A percentile compares a stretch with the other conserved stretches of the same genome.
Conservation (phyloP, 1,140 invertebrate species). For the Drosophila ogumai region DNA sequence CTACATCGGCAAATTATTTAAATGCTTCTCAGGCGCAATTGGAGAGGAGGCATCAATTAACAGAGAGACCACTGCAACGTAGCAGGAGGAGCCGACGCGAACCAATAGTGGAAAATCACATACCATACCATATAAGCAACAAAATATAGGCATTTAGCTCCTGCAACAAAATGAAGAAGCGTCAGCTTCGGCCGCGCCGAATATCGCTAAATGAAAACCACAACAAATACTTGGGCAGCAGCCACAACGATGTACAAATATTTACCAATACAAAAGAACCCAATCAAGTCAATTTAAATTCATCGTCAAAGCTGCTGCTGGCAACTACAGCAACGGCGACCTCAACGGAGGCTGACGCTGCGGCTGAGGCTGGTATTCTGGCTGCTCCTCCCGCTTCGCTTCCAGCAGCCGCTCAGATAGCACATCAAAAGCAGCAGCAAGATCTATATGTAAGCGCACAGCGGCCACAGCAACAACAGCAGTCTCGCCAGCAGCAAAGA, state of each 20-base stretch:
- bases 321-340: slow-evolving; percentile 43
- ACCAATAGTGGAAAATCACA: slow-evolving; percentile 25
- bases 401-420: slow-evolving; percentile 34
- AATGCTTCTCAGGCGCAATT: slow-evolving; percentile 67
- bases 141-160: slow-evolving; percentile 22
- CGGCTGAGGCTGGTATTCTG: slow-evolving; percentile 2
- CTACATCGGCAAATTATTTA: slow-evolving; percentile 68
- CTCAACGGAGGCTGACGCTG: slow-evolving; percentile 51
- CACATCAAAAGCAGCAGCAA: slow-evolving; percentile 22
- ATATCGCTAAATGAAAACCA: slow-evolving; percentile 73
- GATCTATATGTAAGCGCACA: too few species aligned
- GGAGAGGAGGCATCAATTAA: slow-evolving; percentile 66
- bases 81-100: slow-evolving; percentile 8
- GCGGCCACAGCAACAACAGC: slow-evolving; percentile 9
- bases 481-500: slow-evolving; percentile 6
- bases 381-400: slow-evolving; percentile 20
- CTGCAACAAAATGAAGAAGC: slow-evolving; percentile 72
- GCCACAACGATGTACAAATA: slow-evolving; percentile 73
- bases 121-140: slow-evolving; percentile 4
- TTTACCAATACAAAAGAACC: slow-evolving; percentile 80
- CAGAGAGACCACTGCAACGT: slow-evolving; percentile 39
- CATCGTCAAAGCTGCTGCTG: slow-evolving; percentile 62
- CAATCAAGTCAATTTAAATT: slow-evolving; percentile 84
- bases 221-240: slow-evolving; percentile 52
- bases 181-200: slow-evolving; percentile 44